Base-by-base conservation (phyloP, 1,140 invertebrate species). In the Macrobrachium rosenbergii region DNA sequence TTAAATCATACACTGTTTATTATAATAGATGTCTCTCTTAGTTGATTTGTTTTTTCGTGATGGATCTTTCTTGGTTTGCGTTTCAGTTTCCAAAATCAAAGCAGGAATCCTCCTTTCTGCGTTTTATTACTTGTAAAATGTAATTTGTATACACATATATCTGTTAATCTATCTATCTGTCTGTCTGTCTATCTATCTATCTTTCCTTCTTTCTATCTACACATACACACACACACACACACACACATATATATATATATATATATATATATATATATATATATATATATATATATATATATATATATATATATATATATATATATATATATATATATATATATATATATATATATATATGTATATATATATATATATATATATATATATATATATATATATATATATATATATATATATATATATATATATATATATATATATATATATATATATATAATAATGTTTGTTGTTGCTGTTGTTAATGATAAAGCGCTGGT, bases 241-340 rank as follows among this genome's bases (percentile, higher is more conserved):
- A 23, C 5, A 23, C 2, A 69, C 14, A 69, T 19, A 19, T 67
- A 67, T 67, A 28, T 23, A 52, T 72, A 72, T 72, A 72, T 72
- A 72, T 72, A 72, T 72, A 72, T 72, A 72, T 77, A 77, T 77
- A 77, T 77, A 76, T 76, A 76, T 76, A 76, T 76, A 76, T 67
- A 67, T 67, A 67, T 67, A 67, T 67, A 19, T 67, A 19, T 67
- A 19, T 67, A 19, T 67, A 1, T 67, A 1, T 67, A 1, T 67
- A 1, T 67, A 1, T 19, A n/a, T 19, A 11, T 19, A 11, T 17
- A 67, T n/a, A n/a, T n/a, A n/a, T n/a, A n/a, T n/a, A n/a, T n/a
- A n/a, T n/a, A n/a, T n/a, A n/a, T n/a, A n/a, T n/a, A n/a, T n/a
- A n/a, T n/a, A 69, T 19, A 19, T 67, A 67, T 67, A 28, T 23